Evolutionary conservation across 2,888 invertebrate genomes (phyloP).

Genomic region (Pollenia griseotomentosa): DNA sequence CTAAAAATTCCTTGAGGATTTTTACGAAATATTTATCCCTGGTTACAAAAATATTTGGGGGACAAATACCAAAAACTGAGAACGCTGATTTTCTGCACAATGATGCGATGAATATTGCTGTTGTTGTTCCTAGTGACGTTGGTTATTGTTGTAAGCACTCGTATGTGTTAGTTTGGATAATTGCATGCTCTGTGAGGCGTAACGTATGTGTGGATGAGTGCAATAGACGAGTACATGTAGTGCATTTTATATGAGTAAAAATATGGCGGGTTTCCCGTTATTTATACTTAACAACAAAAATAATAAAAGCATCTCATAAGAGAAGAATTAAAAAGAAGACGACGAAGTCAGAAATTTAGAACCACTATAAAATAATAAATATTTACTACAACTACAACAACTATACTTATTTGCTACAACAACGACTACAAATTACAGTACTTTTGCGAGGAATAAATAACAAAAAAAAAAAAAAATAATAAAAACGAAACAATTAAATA

Average conservation of each 20-base stretch:
- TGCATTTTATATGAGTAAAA: constrained; percentile 22
- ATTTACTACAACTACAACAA: not conserved
- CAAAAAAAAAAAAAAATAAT: too few relatives aligned
- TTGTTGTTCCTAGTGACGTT: not conserved
- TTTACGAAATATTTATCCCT: too few relatives aligned
- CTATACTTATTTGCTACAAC: not conserved
- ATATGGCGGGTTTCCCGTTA: constrained; percentile 67
- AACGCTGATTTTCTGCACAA: not conserved
- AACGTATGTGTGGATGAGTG: constrained; percentile 52
- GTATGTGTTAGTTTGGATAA: constrained; percentile 29
- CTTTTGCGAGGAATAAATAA: constrained; percentile 29
- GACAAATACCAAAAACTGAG: too few relatives aligned
- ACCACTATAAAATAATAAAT: constrained; percentile 24
- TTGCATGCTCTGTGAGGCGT: constrained; percentile 68
- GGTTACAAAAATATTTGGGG: too few relatives aligned
- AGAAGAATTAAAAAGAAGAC: constrained; percentile 42
- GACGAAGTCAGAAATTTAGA: constrained; percentile 27
- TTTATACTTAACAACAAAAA: constrained; percentile 45
- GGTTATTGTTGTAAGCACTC: not conserved
- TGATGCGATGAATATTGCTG: not conserved
- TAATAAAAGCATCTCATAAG: not conserved
- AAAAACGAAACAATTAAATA: constrained; percentile 6
- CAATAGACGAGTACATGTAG: not conserved
- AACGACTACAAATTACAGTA: constrained; percentile 27
- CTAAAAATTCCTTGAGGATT: too few relatives aligned